Conservation (phyloP, 2,888 invertebrate genomes). For the Eupithecia tripunctaria region DNA sequence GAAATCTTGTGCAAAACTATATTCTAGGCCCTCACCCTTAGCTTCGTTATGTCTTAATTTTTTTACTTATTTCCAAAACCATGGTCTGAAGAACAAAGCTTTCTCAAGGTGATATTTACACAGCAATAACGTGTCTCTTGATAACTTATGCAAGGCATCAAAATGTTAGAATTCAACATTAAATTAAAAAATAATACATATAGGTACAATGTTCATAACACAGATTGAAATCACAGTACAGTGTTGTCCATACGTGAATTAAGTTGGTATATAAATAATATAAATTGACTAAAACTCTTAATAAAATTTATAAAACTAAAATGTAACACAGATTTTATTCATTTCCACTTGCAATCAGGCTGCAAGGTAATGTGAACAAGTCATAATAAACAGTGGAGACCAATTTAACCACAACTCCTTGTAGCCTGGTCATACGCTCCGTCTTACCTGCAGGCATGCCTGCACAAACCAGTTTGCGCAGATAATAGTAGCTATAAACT, state of each 20-base stretch:
- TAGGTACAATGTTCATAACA: constrained; percentile 46
- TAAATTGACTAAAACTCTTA: constrained; percentile 39
- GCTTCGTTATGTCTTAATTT: constrained; percentile 44
- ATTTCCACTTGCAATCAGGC: constrained; percentile 20
- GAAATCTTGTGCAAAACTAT: constrained; percentile 62
- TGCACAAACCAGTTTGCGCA: too few species aligned
- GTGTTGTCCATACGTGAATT: constrained; percentile 48
- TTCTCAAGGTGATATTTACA: constrained; percentile 42
- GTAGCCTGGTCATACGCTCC: too few species aligned
- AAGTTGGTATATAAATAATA: constrained; percentile 49
- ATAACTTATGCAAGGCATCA: constrained; percentile 52
- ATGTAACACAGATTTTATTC: constrained; percentile 38
- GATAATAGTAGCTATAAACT: too few species aligned
- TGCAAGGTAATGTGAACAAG: constrained; percentile 14
- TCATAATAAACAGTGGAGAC: constrained; percentile 31
- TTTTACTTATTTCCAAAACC: constrained; percentile 11
- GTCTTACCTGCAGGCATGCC: too few species aligned
- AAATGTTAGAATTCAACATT: constrained; percentile 51
- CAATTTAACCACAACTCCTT: constrained; percentile 29
- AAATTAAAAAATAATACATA: constrained; percentile 48
- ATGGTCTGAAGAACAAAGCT: constrained; percentile 36
- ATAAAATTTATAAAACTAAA: constrained; percentile 45
- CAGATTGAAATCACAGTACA: constrained; percentile 48
- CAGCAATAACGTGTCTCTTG: constrained; percentile 32
- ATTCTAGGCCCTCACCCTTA: constrained; percentile 65